Evolutionary conservation across 2,797 vertebrate genomes (phyloP).

Genomic region (Hippoglossus hippoglossus): DNA sequence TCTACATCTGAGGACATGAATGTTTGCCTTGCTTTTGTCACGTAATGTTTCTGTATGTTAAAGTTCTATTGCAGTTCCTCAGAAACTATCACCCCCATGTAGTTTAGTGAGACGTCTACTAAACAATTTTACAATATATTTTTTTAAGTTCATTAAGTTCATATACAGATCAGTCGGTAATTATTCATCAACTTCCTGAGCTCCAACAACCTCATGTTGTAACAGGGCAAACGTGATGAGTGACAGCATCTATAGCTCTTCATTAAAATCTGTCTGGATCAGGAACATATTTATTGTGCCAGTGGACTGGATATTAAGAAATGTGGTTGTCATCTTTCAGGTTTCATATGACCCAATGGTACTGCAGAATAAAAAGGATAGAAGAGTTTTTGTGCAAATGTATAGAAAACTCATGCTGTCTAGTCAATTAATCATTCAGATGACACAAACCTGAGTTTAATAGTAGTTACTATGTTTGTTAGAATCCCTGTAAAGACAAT

Average conservation of each 20-base stretch:
- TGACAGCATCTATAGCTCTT: not conserved
- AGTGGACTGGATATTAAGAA: not conserved
- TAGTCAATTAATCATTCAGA: slow-evolving; percentile 14
- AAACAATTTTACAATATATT: not conserved
- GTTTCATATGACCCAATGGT: not conserved
- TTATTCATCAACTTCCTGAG: not conserved
- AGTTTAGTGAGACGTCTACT: not conserved
- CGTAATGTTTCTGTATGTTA: slow-evolving; percentile 14
- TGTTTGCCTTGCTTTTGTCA: slow-evolving; percentile 31
- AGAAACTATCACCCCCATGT: not conserved
- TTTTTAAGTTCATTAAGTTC: slow-evolving; percentile 1
- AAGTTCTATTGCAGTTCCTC: slow-evolving; percentile 13
- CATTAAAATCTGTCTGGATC: not conserved
- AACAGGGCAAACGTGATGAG: not conserved
- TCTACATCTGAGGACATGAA: slow-evolving; percentile 18
- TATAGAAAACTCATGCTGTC: not conserved
- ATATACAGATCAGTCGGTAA: not conserved
- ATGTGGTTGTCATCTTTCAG: not conserved
- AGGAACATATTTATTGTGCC: not conserved
- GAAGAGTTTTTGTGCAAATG: not conserved
- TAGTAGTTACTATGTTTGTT: slow-evolving; percentile 8
- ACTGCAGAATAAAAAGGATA: slow-evolving; percentile 12
- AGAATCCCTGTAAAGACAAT: not conserved
- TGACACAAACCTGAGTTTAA: slow-evolving; percentile 9
- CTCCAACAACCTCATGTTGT: not conserved